Evolutionary conservation across 92 coral and sea anemone species (phyloP).

Genomic region (Blastomussa wellsi): DNA sequence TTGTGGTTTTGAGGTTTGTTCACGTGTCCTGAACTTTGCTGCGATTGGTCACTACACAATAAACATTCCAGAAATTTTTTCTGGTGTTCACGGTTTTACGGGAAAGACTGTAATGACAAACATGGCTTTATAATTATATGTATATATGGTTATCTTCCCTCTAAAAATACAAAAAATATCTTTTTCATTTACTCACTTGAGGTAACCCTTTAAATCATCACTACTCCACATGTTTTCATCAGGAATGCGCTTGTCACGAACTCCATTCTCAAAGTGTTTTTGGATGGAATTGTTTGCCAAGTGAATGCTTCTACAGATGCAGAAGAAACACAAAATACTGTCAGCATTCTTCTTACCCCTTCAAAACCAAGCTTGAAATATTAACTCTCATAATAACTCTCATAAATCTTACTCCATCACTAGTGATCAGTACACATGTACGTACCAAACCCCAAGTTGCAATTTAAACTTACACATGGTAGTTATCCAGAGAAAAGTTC

Average conservation of each 20-base stretch:
- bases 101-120: background rate
- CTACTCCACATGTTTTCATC: conserved; percentile 98
- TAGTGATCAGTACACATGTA: no score
- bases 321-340: background rate
- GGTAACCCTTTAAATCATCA: conserved; percentile 83
- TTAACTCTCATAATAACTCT: no score
- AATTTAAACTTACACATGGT: conserved; percentile 78
- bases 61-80: no score
- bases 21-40: no score
- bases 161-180: no score
- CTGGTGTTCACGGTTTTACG: no score
- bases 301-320: conserved; percentile 84
- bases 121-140: background rate
- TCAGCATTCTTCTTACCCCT: background rate
- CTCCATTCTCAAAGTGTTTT: conserved; percentile 85
- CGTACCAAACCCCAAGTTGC: background rate
- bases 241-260: conserved; percentile 91
- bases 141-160: no score
- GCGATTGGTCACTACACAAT: no score
- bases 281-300: conserved; percentile 96
- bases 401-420: no score
- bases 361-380: background rate
- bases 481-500: conserved; percentile 91
- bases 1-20: no score
- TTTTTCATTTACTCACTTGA: conserved; percentile 66